Conservation (phyloP, 2,888 invertebrate species). For the Lepas anatifera region DNA sequence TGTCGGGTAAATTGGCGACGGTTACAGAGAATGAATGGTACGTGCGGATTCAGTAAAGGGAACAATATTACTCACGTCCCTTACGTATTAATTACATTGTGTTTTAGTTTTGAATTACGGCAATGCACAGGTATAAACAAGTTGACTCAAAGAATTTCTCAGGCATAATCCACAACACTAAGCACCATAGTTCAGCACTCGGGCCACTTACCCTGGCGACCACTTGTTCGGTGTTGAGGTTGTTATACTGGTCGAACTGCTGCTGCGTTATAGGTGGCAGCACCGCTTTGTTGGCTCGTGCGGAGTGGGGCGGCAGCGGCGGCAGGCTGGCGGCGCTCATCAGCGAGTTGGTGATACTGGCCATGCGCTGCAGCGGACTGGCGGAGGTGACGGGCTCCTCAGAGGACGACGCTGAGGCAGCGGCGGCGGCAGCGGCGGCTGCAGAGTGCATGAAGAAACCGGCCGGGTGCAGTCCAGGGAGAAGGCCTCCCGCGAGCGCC, state of each 20-base stretch:
- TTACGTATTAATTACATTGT: too few species aligned
- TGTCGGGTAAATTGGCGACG: too few species aligned
- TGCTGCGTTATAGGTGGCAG: conserved; percentile 97
- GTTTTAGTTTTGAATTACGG: too few species aligned
- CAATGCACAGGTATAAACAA: too few species aligned
- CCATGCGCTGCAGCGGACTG: conserved; percentile 89
- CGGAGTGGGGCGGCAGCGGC: conserved; percentile 31
- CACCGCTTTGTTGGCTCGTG: conserved; percentile 87
- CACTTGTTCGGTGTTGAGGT: conserved; percentile 95
- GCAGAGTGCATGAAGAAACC: conserved; percentile 16
- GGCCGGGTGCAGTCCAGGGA: conserved; percentile 17
- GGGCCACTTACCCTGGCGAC: conserved; percentile 40
- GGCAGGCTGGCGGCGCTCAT: conserved; percentile 45
- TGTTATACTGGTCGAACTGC: conserved; percentile 95
- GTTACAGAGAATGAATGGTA: too few species aligned
- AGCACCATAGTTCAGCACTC: neutral
- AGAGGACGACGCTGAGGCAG: conserved; percentile 1
- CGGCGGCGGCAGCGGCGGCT: conserved; percentile 27
- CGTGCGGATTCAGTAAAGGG: too few species aligned
- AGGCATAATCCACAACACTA: too few species aligned
- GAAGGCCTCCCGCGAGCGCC: neutral
- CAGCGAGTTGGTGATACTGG: conserved; percentile 91
- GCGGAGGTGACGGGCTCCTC: conserved; percentile 41
- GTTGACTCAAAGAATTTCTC: too few species aligned
- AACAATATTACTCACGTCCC: too few species aligned